phyloP scores from a whole-genome alignment of 2,888 invertebrate species.

The Folsomia candida region DNA sequence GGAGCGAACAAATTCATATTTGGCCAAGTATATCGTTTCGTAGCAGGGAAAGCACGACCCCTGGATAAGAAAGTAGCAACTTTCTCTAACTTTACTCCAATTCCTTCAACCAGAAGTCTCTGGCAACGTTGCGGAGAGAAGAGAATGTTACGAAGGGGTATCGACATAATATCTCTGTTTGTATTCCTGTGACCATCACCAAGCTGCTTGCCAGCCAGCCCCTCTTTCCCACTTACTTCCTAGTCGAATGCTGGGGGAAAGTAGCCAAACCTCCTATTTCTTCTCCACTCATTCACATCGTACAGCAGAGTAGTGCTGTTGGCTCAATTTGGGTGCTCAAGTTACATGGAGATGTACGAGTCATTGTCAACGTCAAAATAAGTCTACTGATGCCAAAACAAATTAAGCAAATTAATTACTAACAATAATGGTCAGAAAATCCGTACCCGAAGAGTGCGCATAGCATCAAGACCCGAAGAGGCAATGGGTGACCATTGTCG shows the following conservation, averaged over 20 bases:
- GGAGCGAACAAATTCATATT: neutral
- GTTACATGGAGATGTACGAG: no score
- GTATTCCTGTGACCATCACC: neutral
- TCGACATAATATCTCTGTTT: no score
- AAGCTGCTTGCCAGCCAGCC: neutral
- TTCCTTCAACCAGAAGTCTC: constrained; percentile 2
- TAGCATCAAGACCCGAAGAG: no score
- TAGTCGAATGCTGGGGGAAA: constrained; percentile 11
- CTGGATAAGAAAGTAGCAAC: constrained; percentile 23
- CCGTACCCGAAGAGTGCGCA: no score
- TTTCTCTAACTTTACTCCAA: constrained; percentile 19
- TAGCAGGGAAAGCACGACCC: constrained; percentile 25
- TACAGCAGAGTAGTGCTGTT: neutral
- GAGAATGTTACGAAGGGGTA: no score
- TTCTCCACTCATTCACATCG: neutral
- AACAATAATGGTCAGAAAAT: no score
- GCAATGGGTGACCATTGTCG: no score
- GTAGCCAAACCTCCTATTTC: neutral
- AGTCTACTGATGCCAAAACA: no score
- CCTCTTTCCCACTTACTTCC: constrained; percentile 1
- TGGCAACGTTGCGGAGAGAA: no score
- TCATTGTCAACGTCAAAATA: no score
- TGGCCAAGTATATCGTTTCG: neutral
- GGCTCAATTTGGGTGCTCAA: no score
- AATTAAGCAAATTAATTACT: no score